Evolutionary conservation across 2,797 vertebrate species (phyloP).

Genomic region (Rhinogobio ventralis): DNA sequence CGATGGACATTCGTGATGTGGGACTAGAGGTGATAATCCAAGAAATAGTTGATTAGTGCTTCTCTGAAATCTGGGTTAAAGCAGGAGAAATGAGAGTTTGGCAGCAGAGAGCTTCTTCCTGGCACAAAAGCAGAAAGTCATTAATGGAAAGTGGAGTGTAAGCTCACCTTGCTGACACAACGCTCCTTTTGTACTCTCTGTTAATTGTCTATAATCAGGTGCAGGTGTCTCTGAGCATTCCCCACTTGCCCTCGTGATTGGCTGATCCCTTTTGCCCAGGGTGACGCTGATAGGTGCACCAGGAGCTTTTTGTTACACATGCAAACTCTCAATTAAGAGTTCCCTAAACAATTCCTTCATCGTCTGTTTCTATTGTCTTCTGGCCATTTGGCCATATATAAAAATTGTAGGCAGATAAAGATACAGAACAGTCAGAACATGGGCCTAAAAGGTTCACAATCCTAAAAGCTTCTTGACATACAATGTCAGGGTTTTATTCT

Average conservation of each 20-base stretch:
- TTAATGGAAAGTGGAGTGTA: conserved; percentile 35
- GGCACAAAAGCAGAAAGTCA: conserved; percentile 27
- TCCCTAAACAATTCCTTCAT: not conserved
- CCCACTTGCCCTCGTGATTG: conserved; percentile 15
- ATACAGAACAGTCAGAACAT: not conserved
- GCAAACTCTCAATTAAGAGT: not conserved
- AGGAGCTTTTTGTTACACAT: conserved; percentile 8
- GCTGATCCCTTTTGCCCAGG: conserved; percentile 9
- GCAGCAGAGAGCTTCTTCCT: conserved; percentile 14
- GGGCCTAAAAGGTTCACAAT: not conserved
- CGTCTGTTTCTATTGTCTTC: not conserved
- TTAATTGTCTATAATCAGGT: conserved; percentile 38
- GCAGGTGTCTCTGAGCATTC: conserved; percentile 35
- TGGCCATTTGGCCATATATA: not conserved
- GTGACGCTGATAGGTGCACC: not conserved
- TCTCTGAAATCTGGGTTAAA: conserved; percentile 18
- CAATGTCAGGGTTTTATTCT: conserved; percentile 1
- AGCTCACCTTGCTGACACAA: conserved; percentile 30
- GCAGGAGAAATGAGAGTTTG: conserved; percentile 1
- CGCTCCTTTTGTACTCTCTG: conserved; percentile 21
- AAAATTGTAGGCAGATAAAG: not conserved
- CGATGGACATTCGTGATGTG: not conserved
- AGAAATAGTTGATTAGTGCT: not conserved
- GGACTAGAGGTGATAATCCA: not conserved
- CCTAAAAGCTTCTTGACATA: not conserved